Base-by-base conservation (phyloP, 2,113 vertebrate species). In the Himantopus leucocephalus region DNA sequence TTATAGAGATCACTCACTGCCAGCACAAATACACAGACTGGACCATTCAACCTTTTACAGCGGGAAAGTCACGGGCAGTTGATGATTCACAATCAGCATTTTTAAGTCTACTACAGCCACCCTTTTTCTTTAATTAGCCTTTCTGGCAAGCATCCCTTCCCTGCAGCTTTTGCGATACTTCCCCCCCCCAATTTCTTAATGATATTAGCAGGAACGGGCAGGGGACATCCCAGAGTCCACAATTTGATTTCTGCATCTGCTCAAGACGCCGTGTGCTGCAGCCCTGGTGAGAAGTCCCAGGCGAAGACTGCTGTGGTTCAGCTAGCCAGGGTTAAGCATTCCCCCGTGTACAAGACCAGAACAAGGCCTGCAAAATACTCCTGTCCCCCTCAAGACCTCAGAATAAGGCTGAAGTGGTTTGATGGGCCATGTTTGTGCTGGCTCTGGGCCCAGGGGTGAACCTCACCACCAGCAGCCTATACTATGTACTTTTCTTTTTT, bases 1-100 rank as follows among this genome's bases (percentile, higher is more conserved):
- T 30, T 96, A 94, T 2, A 94, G 90, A 32, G 72, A 79, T 47
- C 88, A 14, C 58, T 92, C 81, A 18, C 56, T 90, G 95, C 95
- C 95, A 97, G 96, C 92, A 95, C 92, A 96, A 96, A 97, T 68
- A 96, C 92, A 86, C 92, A 77, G 88, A 45, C 93, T n/a, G 80
- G n/a, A 41, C 88, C 86, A 43, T 48, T 79, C 97, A 96, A 71
- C 88, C 94, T 75, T 34, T 29, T 88, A 71, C 95, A 94, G 94
- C 39, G 5, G 67, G 39, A 73, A 88, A 93, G 71, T 79, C 92
- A 94, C 0, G 4, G 94, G 66, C 92, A 97, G 73, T 22, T 82
- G 77, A 37, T 62, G 87, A 91, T 94, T 92, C 96, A 92, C 92
- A 96, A 92, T 67, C 94, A 72, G 78, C 84, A 18, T 41, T 85